Base-by-base conservation (phyloP, 1,140 invertebrate species). In the Lucilia sericata region DNA sequence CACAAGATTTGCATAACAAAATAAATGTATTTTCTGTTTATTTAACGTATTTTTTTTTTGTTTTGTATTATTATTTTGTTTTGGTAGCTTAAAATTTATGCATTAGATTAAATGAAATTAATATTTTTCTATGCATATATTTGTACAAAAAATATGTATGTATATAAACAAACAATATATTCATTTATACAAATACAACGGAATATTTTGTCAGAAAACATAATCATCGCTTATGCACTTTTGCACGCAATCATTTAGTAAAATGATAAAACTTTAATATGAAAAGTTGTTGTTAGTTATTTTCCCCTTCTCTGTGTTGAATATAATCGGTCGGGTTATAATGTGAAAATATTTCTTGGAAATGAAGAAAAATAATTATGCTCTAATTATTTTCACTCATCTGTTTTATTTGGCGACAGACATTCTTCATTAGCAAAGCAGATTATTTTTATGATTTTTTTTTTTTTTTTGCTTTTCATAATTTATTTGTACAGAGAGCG, bases 331-430 rank as follows among this genome's bases (percentile, higher is more conserved):
- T 30, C 42, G 10, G 42, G 42, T 10, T 30, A 3, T 42, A 10
- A 42, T 42, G 5, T 70, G 65, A 9, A 70, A 21, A 55, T 55
- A 55, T 55, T 55, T 13, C 51, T 10, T 55, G 51, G 13, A 55
- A 70, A 70, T 21, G n/a, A 70, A 60, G 55, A 19, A 70, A 80
- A 49, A 42, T 21, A 21, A 80, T 80, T 10, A 80, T 25, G 76
- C 76, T 80, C n/a, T 49, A 80, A 80, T 80, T 80, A 80, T 47
- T 49, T 51, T n/a, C 42, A 80, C 19, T 80, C 76, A 51, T 80
- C 76, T 80, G 76, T 80, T 80, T 80, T 49, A 80, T 80, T 80
- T 80, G 76, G 76, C 76, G 76, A 80, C 76, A 80, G 76, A 80
- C 76, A 80, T n/a, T 80, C 76, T 49, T 80, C 47, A 80, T 80